phyloP scores from a whole-genome alignment of 2,113 vertebrate genomes.

The Pungitius pungitius region DNA sequence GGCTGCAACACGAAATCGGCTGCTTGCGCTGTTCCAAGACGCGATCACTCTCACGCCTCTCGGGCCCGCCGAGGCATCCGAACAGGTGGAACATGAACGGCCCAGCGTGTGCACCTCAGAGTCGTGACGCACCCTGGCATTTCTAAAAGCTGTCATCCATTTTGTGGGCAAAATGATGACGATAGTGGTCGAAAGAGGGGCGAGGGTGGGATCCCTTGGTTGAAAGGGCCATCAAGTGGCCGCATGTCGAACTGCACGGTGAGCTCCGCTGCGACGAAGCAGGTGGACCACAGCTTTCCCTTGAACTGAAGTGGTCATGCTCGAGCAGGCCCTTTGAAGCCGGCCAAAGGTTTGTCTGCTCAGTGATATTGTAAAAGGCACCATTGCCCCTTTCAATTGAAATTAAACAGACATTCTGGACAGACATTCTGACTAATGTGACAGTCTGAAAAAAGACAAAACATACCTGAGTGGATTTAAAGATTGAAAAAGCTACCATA shows the following conservation, averaged over 20 bases:
- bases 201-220: conserved; percentile 58
- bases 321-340: conserved; percentile 50
- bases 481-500: conserved; percentile 40
- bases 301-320: conserved; percentile 48
- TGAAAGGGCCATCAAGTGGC: conserved; percentile 80
- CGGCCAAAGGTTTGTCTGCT: conserved; percentile 29
- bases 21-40: conserved; percentile 33
- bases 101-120: conserved; percentile 76
- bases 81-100: conserved; percentile 82
- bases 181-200: conserved; percentile 56
- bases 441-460: conserved; percentile 44
- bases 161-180: conserved; percentile 81
- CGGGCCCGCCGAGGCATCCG: conserved; percentile 76
- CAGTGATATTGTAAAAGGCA: conserved; percentile 14
- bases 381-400: neutral
- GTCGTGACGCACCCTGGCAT: conserved; percentile 82
- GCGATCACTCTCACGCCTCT: conserved; percentile 54
- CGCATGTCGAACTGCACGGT: conserved; percentile 61
- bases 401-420: conserved; percentile 6
- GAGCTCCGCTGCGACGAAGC: conserved; percentile 32
- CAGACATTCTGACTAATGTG: conserved; percentile 29
- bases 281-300: conserved; percentile 49
- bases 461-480: conserved; percentile 51
- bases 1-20: conserved; percentile 42
- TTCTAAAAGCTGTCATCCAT: conserved; percentile 83